Conservation (phyloP, 2,888 invertebrate genomes). For the Thera britannica region DNA sequence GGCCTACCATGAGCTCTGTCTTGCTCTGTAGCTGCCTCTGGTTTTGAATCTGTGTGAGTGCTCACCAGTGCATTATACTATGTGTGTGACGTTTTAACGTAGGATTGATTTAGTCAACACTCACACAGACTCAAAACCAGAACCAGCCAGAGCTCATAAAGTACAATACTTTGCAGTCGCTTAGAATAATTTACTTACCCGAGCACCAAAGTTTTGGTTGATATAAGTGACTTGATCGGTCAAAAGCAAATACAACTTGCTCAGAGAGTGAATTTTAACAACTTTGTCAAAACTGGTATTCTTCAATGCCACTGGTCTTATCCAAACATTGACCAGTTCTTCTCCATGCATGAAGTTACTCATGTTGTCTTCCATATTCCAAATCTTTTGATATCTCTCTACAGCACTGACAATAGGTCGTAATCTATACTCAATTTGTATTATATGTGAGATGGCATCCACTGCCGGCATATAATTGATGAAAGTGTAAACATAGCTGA, state of each 20-base stretch:
- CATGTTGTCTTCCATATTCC: constrained; percentile 1
- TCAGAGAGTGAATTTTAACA: constrained; percentile 33
- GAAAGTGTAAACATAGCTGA: constrained; percentile 44
- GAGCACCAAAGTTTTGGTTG: constrained; percentile 40
- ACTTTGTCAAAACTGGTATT: constrained; percentile 11
- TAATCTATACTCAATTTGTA: constrained; percentile 46
- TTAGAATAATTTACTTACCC: constrained; percentile 32
- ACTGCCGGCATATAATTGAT: constrained; percentile 38
- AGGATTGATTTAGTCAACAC: too few species aligned
- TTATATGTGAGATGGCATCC: constrained; percentile 40
- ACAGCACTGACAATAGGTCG: constrained; percentile 7
- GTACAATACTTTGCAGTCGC: too few species aligned
- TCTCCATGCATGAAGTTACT: neutral
- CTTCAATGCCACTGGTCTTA: constrained; percentile 1
- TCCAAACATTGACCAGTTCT: neutral
- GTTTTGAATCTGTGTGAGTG: too few species aligned
- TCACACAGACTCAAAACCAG: too few species aligned
- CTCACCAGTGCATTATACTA: too few species aligned
- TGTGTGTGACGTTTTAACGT: too few species aligned
- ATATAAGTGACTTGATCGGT: constrained; percentile 41
- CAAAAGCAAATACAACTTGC: constrained; percentile 39
- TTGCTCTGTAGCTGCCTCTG: too few species aligned
- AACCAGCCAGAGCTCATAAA: too few species aligned
- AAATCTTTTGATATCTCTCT: constrained; percentile 18
- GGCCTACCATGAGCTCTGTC: too few species aligned